Percentiles rank a stretch among this genome's conserved stretches.
phyloP scores from a whole-genome alignment of 2,113 vertebrate genomes.

The Aspidoscelis tigris region DNA sequence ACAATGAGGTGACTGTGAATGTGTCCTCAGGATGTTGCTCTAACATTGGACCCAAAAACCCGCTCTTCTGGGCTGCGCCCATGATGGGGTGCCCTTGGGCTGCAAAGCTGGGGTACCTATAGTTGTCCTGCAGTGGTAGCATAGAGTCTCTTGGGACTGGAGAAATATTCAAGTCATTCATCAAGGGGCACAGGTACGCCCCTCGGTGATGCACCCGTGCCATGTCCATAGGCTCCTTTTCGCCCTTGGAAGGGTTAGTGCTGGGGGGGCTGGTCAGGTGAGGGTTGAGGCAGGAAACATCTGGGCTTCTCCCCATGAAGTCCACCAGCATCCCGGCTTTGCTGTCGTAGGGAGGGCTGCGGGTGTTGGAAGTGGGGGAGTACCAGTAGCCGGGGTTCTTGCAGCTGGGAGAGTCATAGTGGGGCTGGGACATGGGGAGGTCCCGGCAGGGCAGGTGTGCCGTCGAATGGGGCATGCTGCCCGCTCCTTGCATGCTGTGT shows the following conservation, averaged over 20 bases:
- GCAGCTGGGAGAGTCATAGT: conserved; percentile 96
- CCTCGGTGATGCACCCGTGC: conserved; percentile 79
- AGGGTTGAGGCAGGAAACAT: conserved; percentile 81
- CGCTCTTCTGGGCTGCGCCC: conserved; percentile 82
- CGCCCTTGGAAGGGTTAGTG: conserved; percentile 81
- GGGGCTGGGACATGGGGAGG: conserved; percentile 87
- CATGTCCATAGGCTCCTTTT: conserved; percentile 90
- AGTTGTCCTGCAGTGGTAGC: conserved; percentile 91
- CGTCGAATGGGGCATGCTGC: conserved; percentile 67
- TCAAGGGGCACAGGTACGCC: conserved; percentile 81
- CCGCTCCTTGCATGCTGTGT: conserved; percentile 73
- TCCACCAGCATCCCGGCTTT: conserved; percentile 80
- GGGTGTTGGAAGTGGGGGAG: conserved; percentile 83
- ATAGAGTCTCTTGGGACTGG: conserved; percentile 91
- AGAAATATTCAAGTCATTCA: conserved; percentile 89
- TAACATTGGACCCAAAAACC: conserved; percentile 94
- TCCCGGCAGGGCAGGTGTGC: conserved; percentile 84
- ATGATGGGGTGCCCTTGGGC: conserved; percentile 84
- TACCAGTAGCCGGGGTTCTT: conserved; percentile 97
- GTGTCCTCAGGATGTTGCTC: conserved; percentile 94
- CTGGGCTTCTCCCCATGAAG: conserved; percentile 85
- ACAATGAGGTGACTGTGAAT: conserved; percentile 99
- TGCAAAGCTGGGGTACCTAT: conserved; percentile 89
- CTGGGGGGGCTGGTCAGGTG: conserved; percentile 79
- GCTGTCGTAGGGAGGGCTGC: conserved; percentile 87